Conservation (phyloP, 2,797 vertebrate species). For the Sternotherus odoratus region DNA sequence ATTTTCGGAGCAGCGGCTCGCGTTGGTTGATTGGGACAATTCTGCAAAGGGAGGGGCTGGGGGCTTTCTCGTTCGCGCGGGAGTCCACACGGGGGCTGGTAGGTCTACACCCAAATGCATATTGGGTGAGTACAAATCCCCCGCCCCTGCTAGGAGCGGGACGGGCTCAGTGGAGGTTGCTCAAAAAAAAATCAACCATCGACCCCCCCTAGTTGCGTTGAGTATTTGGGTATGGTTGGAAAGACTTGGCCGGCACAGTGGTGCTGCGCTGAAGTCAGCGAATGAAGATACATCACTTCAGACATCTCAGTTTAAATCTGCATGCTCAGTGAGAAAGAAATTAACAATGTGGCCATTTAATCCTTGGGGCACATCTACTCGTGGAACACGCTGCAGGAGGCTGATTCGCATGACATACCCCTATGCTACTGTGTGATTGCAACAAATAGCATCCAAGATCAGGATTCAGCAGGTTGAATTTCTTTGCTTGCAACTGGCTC, state of each 20-base stretch:
- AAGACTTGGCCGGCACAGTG: neutral
- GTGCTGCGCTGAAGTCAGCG: neutral
- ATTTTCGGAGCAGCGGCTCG: neutral
- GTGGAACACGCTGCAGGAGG: accelerated
- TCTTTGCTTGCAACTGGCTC: accelerated
- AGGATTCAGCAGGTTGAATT: neutral
- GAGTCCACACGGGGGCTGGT: neutral
- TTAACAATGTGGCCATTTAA: accelerated
- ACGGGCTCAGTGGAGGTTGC: neutral
- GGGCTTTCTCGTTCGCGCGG: neutral
- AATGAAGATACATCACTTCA: neutral
- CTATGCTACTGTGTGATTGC: neutral
- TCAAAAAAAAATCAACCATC: neutral
- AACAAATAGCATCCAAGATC: accelerated
- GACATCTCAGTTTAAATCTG: neutral
- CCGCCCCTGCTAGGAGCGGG: neutral
- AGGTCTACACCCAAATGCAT: neutral
- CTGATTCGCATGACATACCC: accelerated
- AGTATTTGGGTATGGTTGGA: neutral
- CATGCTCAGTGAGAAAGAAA: accelerated
- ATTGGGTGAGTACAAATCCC: neutral
- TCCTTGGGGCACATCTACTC: neutral
- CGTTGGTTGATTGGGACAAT: neutral
- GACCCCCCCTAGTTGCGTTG: neutral
- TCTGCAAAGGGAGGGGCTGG: neutral